Evolutionary conservation across 2,113 vertebrate species (phyloP), one percentile per base, ranked within the genome.

Genomic region (Chaetodon auriga): DNA sequence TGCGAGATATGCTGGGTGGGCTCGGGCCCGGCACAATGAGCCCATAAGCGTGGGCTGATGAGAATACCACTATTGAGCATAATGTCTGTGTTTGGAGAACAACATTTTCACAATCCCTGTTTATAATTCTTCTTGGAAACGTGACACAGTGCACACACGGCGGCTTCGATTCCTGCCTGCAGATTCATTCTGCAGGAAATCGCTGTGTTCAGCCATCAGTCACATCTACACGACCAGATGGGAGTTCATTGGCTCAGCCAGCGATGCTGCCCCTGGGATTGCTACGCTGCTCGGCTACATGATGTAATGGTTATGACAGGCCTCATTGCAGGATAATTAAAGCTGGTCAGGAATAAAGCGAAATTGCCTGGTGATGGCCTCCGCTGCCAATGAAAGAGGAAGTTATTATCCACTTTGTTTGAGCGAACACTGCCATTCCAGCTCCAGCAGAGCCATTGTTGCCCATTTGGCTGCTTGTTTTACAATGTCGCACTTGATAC

Each of bases 241-340:
- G 87, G 81, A 87, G 84, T 65, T 82, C 78, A 81, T 78, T 79
- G 88, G 75, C 87, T 87, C 83, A 41, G 75, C 71, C 61, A 14
- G 69, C 54, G 84, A 89, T 80, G 86, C 86, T 62, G 80, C 88
- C 87, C 85, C 51, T 61, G 92, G 86, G 86, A 92, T 64, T 53
- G 69, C 87, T 65, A 19, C 83, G 35, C 79, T 19, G 60, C 84
- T 75, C 86, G 70, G 78, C 79, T 85, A 89, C 91, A 83, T 89
- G 89, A 92, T 91, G 88, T 88, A 90, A 90, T 83, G 86, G 90
- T 90, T 85, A 85, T 91, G 89, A 93, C 90, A 91, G 86, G 81
- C 77, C 83, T 87, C 68, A 74, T 88, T 90, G 84, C 82, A 60
- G 76, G 79, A 80, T 86, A 90, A 93, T 92, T 92, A 90, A 89